Percentiles rank a stretch among this genome's conserved stretches.
Evolutionary conservation across 2,797 vertebrate genomes (phyloP).

Genomic region (Parauchenoglanis ngamensis): DNA sequence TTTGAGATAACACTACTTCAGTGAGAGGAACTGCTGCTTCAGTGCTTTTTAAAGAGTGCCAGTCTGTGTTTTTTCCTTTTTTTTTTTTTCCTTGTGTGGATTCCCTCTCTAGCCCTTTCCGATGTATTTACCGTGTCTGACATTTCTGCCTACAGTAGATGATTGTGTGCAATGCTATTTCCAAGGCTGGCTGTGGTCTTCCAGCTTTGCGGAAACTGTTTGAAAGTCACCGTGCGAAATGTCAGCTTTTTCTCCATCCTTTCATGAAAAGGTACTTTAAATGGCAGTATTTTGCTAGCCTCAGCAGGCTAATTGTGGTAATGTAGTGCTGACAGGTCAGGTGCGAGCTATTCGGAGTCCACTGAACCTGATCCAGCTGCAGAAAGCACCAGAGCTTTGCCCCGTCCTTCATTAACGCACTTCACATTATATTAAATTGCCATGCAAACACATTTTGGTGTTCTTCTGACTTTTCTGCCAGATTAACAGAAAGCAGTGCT

Average conservation of each 20-base stretch:
- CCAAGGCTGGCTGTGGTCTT: constrained; percentile 59
- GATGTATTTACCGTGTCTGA: constrained; percentile 56
- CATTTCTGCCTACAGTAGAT: constrained; percentile 61
- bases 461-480: constrained; percentile 54
- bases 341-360: constrained; percentile 56
- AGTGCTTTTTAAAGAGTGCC: constrained; percentile 56
- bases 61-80: constrained; percentile 49
- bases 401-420: constrained; percentile 44
- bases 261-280: constrained; percentile 59
- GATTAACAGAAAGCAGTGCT: constrained; percentile 45
- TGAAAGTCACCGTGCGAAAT: constrained; percentile 62
- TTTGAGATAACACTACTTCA: constrained; percentile 52
- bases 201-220: constrained; percentile 56
- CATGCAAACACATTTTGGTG: constrained; percentile 55
- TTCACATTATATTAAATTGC: constrained; percentile 51
- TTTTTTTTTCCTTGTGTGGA: constrained; percentile 47
- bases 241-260: constrained; percentile 57
- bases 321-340: constrained; percentile 62
- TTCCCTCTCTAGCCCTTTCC: constrained; percentile 46
- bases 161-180: constrained; percentile 64
- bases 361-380: constrained; percentile 53
- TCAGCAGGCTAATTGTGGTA: constrained; percentile 64
- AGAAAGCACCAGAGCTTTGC: constrained; percentile 33
- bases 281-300: constrained; percentile 62
- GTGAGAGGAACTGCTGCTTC: constrained; percentile 58